Conservation (phyloP, 2,797 vertebrate species). For the Nyctibius grandis region DNA sequence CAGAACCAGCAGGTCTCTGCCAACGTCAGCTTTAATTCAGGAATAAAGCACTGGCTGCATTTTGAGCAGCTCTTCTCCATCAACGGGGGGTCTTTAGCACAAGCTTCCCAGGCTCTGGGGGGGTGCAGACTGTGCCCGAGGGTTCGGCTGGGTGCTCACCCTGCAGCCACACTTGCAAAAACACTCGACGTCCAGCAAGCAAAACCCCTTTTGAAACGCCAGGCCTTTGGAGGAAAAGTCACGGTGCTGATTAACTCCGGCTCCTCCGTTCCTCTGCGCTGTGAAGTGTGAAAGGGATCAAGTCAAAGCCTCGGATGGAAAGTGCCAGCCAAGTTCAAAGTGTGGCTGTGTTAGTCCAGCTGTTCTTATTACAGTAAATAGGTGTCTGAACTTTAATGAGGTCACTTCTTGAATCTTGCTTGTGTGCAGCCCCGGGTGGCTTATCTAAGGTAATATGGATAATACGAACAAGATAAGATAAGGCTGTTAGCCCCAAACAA, state of each 20-base stretch:
- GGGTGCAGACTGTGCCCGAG: neutral
- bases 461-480: conserved; percentile 55
- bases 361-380: conserved; percentile 43
- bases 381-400: conserved; percentile 55
- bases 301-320: conserved; percentile 3
- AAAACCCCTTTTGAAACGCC: neutral
- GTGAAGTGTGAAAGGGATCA: conserved; percentile 9
- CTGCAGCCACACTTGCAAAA: neutral
- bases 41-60: neutral
- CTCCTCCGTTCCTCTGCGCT: neutral
- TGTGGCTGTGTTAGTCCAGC: conserved; percentile 12
- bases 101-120: neutral
- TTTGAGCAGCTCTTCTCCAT: neutral
- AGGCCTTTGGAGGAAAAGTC: neutral
- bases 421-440: conserved; percentile 43
- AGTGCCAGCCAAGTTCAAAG: conserved; percentile 24
- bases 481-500: conserved; percentile 25
- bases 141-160: neutral
- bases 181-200: rapidly evolving
- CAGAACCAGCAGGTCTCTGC: neutral
- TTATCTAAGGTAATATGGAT: conserved; percentile 60
- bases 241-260: neutral
- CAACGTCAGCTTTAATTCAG: neutral
- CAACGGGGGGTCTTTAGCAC: rapidly evolving
- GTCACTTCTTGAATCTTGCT: conserved; percentile 46